Evolutionary conservation across 2,888 invertebrate species (phyloP), one percentile per base, ranked within the genome.

Genomic region (Drosophila picticornis): DNA sequence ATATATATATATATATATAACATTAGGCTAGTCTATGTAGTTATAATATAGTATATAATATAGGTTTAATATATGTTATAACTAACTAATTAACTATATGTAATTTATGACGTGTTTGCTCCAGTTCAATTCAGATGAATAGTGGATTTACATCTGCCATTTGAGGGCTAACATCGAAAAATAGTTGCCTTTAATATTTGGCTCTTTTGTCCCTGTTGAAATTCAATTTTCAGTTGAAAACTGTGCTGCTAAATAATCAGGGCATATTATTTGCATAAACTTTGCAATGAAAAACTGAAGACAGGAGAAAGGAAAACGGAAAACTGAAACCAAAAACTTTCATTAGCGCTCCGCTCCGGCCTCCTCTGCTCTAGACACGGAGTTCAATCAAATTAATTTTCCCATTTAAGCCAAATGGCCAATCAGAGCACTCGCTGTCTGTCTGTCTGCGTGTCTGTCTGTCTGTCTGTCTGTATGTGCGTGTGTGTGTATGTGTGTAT

Each of bases 371-470:
- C 52, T 46, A 22, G n/a, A 38, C 25, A 10, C 32, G 55, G 19
- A 50, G 53, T 81, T 76, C 86, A 84, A 85, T 84, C 80, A 83
- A 84, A 88, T 88, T 88, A 85, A 85, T 75, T 84, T 85, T 75
- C 80, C 80, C 73, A 75, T 84, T 88, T 72, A 76, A 75, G 61
- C 71, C 77, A 72, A 81, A 77, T 66, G 60, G 67, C 66, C 81
- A 78, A 80, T 78, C 81, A 66, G 64, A 52, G 6, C 19, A 59
- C 25, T 43, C 11, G 4, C 25, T 29, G 25, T 38, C 29, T 34
- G 40, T 22, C 56, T 22, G 19, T 13, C 36, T 34, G 34, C 25
- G 13, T 29, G 27, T n/a, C 29, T 19, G 5, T 11, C 32, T 9
- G 25, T n/a, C n/a, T 2, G 51, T 34, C 22, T 51, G n/a, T 63